Base-by-base conservation (phyloP, 1,140 invertebrate genomes). In the Drosophila aff. region DNA sequence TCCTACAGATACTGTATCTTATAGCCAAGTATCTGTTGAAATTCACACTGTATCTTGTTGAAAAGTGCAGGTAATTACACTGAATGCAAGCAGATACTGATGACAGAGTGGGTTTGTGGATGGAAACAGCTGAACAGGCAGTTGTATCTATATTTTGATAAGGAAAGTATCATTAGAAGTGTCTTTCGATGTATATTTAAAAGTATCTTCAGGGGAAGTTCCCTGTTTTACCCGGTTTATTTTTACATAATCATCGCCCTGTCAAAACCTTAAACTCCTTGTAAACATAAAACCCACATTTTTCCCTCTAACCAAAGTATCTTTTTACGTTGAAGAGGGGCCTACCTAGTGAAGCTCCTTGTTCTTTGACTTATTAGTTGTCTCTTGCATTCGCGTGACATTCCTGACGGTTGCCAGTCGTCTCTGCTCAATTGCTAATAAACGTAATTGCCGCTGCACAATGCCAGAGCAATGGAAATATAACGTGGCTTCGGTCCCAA, bases 371-470 rank as follows among this genome's bases (percentile, higher is more conserved):
- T 50, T 44, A 46, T 71, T 71, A 71, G 44, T 53, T 23, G 15
- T 38, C 31, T 11, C 16, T 26, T 21, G 64, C n/a, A 68, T 26
- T 41, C 18, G 46, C 43, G 49, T 66, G 31, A 46, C 31, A 16
- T 38, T 57, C 63, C 46, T 40, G 64, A 57, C 57, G 36, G 38
- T 43, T 63, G 61, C 11, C 26, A 38, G n/a, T 33, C 43, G 38
- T 26, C 16, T 28, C 57, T 36, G 36, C 38, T 38, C 67, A 44
- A 73, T 72, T 52, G 63, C 40, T 46, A 67, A 67, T 76, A 76
- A 59, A 76, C 53, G 73, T 76, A 76, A 76, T 76, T 76, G 74
- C 63, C 49, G 31, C 41, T 76, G 74, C 74, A 59, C 73, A 76
- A 76, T 76, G 74, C 53, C 61, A 38, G 21, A 28, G 13, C 61